phyloP scores from a whole-genome alignment of 2,113 vertebrate species.

The Antennarius striatus region DNA sequence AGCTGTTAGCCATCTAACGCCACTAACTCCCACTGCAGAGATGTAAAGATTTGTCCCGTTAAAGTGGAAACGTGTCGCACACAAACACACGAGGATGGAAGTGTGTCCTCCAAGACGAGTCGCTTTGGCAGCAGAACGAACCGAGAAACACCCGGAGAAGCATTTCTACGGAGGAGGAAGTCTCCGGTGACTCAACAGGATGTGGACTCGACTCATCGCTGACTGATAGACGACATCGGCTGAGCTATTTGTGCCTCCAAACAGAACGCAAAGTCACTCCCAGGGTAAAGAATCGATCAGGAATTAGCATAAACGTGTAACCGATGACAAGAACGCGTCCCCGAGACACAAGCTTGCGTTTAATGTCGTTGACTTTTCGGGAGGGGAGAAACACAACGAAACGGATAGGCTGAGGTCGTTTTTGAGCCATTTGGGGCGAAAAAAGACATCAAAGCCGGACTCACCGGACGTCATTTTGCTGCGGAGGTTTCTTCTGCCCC shows the following conservation, averaged over 20 bases:
- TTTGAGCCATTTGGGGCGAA: too few species aligned
- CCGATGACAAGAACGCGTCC: too few species aligned
- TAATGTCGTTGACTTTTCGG: too few species aligned
- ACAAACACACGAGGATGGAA: constrained; percentile 12
- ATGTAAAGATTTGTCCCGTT: too few species aligned
- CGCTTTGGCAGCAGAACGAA: constrained; percentile 39
- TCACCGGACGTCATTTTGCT: constrained; percentile 83
- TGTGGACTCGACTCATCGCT: constrained; percentile 24
- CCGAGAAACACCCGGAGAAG: constrained; percentile 28
- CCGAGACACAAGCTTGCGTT: too few species aligned
- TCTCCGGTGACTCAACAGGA: constrained; percentile 43
- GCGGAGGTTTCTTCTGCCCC: constrained; percentile 81
- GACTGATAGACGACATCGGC: constrained; percentile 7
- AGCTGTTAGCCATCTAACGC: too few species aligned
- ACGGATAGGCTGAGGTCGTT: too few species aligned
- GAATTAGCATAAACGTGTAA: too few species aligned
- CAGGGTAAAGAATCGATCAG: neutral
- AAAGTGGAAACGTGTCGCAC: neutral
- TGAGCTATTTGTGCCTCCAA: constrained; percentile 1
- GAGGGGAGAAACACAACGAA: too few species aligned
- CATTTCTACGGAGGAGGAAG: constrained; percentile 26
- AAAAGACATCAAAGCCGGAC: constrained; percentile 12
- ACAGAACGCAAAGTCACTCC: neutral
- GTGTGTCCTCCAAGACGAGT: constrained; percentile 35
- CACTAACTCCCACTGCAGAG: too few species aligned